Evolutionary conservation across 2,888 invertebrate species (phyloP), one percentile per base, ranked within the genome.

Genomic region (Agriotes lineatus): DNA sequence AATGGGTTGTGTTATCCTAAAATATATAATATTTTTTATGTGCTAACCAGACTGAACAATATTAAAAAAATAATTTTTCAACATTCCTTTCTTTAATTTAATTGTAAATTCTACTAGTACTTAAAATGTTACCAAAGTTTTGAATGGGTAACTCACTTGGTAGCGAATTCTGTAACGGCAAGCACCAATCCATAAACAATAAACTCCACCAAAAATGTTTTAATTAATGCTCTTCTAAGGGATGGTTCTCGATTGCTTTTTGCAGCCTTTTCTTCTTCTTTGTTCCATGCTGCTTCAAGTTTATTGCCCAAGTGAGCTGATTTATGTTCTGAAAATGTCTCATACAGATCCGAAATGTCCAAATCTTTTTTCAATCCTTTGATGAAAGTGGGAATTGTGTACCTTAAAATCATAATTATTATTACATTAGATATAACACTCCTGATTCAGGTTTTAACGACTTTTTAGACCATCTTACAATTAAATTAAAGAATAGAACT

Each of bases 351-450:
- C 7, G 85, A 81, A 48, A 90, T 87, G 78, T 89, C 89, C 56
- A 93, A 86, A 75, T 92, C 91, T 39, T 89, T 86, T 69, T 85
- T 89, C 76, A 88, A 89, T 18, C 93, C 93, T 69, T 88, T 85
- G 80, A 88, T 88, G 77, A 93, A 92, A 1, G 89, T 89, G 74
- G 90, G 90, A 65, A 91, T 82, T 0, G 91, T 88, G 89, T 91
- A 93, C 79, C 93, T 93, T 82, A 61, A 84, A 80, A 61, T 72
- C 72, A 56, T 6, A 12, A 10, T n/a, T 20, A 35, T 35, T 5
- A 35, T 35, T 35, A 35, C 9, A 6, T 4, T 9, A 30, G 30
- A 30, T 6, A 30, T 9, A 30, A 9, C 30, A 30, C 4, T 6
- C 30, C 9, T 30, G 9, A 30, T 30, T 30, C n/a, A n/a, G n/a